Percentiles rank a stretch among this genome's conserved stretches.
Conservation (phyloP, 92 coral and sea anemone species). For the Hydrozoanthus gracilis region DNA sequence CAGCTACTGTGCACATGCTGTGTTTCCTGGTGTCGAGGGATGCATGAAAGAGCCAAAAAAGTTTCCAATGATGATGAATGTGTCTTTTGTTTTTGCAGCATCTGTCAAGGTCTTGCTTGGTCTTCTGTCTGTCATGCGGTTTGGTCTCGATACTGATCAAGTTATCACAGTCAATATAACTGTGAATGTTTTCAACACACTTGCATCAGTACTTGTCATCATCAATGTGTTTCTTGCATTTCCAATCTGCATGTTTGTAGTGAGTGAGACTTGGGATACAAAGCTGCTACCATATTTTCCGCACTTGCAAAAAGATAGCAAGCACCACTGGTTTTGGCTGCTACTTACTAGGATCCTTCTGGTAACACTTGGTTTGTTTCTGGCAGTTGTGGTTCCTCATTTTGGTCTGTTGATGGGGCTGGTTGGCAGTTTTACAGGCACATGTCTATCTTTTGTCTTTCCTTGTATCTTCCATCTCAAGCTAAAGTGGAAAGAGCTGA, state of each 20-base stretch:
- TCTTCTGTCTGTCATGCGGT: conserved; percentile 78
- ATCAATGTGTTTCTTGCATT: conserved; percentile 90
- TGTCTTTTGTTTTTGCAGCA: conserved; percentile 78
- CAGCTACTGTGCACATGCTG: conserved; percentile 94
- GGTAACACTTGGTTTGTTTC: conserved; percentile 78
- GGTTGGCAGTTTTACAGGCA: conserved; percentile 92
- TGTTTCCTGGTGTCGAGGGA: conserved; percentile 92
- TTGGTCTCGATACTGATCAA: conserved; percentile 75
- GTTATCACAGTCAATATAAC: conserved; percentile 87
- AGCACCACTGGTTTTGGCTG: conserved; percentile 86
- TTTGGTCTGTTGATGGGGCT: conserved; percentile 92
- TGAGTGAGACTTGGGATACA: conserved; percentile 82
- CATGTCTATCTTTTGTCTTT: conserved; percentile 87
- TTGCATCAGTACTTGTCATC: conserved; percentile 78
- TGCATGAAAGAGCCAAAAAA: conserved; percentile 87
- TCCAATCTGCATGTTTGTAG: conserved; percentile 86
- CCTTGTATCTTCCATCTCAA: conserved; percentile 89
- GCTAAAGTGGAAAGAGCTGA: conserved; percentile 74
- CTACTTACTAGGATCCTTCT: conserved; percentile 74
- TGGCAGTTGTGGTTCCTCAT: conserved; percentile 83
- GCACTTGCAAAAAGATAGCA: conserved; percentile 72
- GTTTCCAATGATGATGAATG: conserved; percentile 86
- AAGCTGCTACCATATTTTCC: conserved; percentile 82
- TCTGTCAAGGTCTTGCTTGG: conserved; percentile 77
- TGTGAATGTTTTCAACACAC: conserved; percentile 66